Base-by-base conservation (phyloP, 2,113 vertebrate genomes). In the Etheostoma cragini region DNA sequence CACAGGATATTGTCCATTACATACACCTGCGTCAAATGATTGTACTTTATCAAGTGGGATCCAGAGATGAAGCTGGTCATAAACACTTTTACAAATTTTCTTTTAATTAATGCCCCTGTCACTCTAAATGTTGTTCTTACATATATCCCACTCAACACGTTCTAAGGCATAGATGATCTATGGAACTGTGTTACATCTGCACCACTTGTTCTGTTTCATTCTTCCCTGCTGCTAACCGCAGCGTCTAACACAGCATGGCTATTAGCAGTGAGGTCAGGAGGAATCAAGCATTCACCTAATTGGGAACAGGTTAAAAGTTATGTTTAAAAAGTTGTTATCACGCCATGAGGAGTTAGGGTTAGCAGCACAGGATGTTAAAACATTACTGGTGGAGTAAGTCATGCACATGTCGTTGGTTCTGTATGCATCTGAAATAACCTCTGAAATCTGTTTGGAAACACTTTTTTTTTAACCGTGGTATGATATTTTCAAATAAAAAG, bases 301-400 rank as follows among this genome's bases (percentile, higher is more conserved):
- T 84, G 73, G 56, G 60, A 82, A 82, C 76, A 69, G 56, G 38
- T 70, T 84, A 49, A 88, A 70, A 71, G 49, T 63, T 42, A 45
- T 33, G 13, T 83, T 85, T 79, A 82, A 74, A 76, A 46, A 67
- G 77, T 85, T 77, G 53, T 77, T 73, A 72, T 76, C 75, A 63
- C 75, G 3, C 56, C 53, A 72, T 60, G 52, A 75, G 64, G 33
- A 70, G 47, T 45, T 76, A n/a, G n/a, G n/a, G n/a, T 60, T 16
- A 6, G 19, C 10, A 35, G 81, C 35, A 30, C 26, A 33, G 17
- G 13, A 50, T 12, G 22, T 46, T 10, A 24, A 61, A 42, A 52
- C 30, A n/a, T 4, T 19, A 6, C 16, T 17, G 3, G 7, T 71
- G 15, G 19, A 67, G 11, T 33, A 61, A 2, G 33, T 60, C 3